Evolutionary conservation across 1,140 invertebrate species (phyloP).

Genomic region (Limonius californicus): DNA sequence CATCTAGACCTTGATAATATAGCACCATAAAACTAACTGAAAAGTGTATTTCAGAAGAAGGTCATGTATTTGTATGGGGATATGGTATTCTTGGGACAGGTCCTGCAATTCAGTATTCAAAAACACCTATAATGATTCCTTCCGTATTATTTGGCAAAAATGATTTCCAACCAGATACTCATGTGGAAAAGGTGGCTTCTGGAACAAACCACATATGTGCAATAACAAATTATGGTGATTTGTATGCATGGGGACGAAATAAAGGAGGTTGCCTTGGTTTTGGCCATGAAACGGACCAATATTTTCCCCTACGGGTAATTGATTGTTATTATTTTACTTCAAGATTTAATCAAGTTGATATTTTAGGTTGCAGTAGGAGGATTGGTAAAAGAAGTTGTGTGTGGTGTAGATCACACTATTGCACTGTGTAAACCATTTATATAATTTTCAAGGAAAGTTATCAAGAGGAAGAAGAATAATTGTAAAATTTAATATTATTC

Average conservation of each 20-base stretch:
- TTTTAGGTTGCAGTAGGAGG: constrained; percentile 68
- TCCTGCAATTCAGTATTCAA: constrained; percentile 64
- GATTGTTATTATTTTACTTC: neutral
- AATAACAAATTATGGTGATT: constrained; percentile 71
- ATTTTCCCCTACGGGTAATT: constrained; percentile 79
- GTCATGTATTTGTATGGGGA: constrained; percentile 89
- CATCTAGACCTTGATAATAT: neutral
- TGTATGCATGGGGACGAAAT: constrained; percentile 91
- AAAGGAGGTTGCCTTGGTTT: constrained; percentile 78
- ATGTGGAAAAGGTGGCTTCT: constrained; percentile 64
- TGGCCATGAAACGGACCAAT: constrained; percentile 74
- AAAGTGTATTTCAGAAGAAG: constrained; percentile 58
- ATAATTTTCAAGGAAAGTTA: no score
- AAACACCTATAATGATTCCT: constrained; percentile 69
- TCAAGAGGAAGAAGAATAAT: no score
- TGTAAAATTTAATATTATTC: no score
- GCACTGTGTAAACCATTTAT: constrained; percentile 70
- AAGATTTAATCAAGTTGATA: constrained; percentile 10
- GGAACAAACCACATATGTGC: constrained; percentile 80
- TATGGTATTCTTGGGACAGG: constrained; percentile 88
- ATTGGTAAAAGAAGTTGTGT: constrained; percentile 65
- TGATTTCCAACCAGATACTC: constrained; percentile 67
- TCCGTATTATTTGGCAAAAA: constrained; percentile 79
- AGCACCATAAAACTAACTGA: no score
- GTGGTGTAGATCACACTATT: constrained; percentile 83